A percentile compares a stretch with the other conserved stretches of the same genome.
Conservation (phyloP, 2,797 vertebrate species). For the Hozukius guyotensis region DNA sequence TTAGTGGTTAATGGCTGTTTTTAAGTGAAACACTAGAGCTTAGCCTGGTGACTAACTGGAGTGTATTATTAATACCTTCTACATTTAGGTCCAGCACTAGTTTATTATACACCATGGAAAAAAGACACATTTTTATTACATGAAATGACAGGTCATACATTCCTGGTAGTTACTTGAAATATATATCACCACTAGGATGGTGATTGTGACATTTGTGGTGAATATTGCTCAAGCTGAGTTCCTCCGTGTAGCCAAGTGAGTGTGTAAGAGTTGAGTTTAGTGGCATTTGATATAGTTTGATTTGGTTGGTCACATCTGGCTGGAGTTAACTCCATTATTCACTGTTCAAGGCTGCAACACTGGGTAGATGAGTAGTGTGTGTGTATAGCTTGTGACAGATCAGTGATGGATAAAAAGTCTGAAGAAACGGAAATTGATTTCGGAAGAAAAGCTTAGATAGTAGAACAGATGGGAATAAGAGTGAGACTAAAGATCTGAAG, state of each 20-base stretch:
- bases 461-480: background rate
- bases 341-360: background rate
- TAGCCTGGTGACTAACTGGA: background rate
- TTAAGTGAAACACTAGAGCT: background rate
- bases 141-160: background rate
- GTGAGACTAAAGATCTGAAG: background rate
- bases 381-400: background rate
- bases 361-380: background rate
- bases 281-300: background rate
- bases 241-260: background rate
- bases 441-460: background rate
- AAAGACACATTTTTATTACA: background rate
- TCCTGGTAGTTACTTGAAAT: background rate
- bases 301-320: slow-evolving; percentile 1
- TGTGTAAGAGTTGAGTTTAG: background rate
- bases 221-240: slow-evolving; percentile 30
- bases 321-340: background rate
- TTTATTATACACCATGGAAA: background rate
- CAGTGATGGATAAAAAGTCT: background rate
- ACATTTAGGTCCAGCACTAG: background rate
- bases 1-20: background rate
- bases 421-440: background rate
- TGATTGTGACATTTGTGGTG: slow-evolving; percentile 17
- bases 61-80: background rate
- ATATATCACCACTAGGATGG: background rate